Evolutionary conservation across 2,113 vertebrate genomes (phyloP), one percentile per base, ranked within the genome.

Genomic region (Helogale parvula): DNA sequence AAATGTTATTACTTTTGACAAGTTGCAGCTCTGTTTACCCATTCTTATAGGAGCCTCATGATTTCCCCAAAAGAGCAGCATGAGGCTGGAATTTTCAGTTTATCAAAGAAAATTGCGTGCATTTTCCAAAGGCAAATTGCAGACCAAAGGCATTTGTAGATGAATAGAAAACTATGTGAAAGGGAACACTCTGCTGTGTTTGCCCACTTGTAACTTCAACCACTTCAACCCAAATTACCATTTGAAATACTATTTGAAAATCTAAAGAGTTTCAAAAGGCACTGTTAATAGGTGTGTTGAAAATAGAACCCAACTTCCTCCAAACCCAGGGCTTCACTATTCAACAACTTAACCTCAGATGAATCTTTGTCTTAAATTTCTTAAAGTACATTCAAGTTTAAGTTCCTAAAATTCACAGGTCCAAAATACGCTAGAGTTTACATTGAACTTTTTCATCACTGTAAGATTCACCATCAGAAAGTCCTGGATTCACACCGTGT

Each of bases 121-220:
- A 72, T 97, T 98, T 98, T 97, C 85, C 85, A 82, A 93, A 86
- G 68, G 90, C 68, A 98, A 98, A 98, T 98, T 98, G 90, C 81
- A 98, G 95, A 95, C 93, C 91, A 95, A 90, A 82, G 60, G 50
- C 66, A 88, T 96, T 82, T 88, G 60, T 77, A 81, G 90, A 94
- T 98, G 95, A 97, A 98, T 96, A 98, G 95, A 97, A 97, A 97
- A 77, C 92, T 38, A 66, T 7, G 19, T 96, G 97, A 91, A 96
- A 93, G 65, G 60, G 60, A 96, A 88, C 83, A 90, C 52, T 96
- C 85, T 50, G 52, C 86, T 81, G 94, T 90, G 94, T 97, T 92
- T 94, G 94, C 74, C 95, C 74, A 84, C 95, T 96, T 77, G 68
- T 76, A 88, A 91, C 94, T 96, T 65, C 76, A 50, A 77, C 31